Evolutionary conservation across 2,888 invertebrate genomes (phyloP).

Genomic region (Quadroppia sp.): DNA sequence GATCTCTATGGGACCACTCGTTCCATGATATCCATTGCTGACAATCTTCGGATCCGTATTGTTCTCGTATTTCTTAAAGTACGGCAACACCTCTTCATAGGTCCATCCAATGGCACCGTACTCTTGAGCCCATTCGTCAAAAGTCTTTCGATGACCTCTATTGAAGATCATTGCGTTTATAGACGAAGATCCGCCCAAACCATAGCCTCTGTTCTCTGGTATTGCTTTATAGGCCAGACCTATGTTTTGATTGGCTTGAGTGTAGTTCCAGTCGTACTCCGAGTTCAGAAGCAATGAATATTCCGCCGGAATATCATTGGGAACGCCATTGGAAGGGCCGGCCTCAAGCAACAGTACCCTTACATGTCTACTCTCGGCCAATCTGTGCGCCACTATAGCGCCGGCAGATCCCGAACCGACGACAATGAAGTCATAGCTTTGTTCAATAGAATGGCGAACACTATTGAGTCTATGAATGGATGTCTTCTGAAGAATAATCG

Average conservation of each 20-base stretch:
- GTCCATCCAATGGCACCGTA: background rate
- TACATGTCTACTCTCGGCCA: background rate
- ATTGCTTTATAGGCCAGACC: background rate
- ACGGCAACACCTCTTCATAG: slow-evolving; percentile 4
- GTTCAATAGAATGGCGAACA: too few species aligned
- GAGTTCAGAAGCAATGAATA: slow-evolving; percentile 4
- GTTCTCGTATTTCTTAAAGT: background rate
- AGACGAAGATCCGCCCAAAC: background rate
- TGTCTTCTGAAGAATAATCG: too few species aligned
- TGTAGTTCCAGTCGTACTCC: slow-evolving; percentile 8
- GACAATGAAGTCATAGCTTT: slow-evolving; percentile 39
- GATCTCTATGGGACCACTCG: background rate
- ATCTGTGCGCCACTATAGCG: slow-evolving; percentile 27
- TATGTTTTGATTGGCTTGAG: background rate
- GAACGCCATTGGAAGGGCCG: background rate
- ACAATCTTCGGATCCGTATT: background rate
- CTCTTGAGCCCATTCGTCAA: background rate
- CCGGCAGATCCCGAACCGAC: slow-evolving; percentile 38
- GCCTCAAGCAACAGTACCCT: background rate
- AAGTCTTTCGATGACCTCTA: background rate
- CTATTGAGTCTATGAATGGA: too few species aligned
- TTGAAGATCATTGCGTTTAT: background rate
- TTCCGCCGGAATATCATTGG: background rate
- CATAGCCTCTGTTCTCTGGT: background rate
- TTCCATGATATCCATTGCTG: background rate